Evolutionary conservation across 2,888 invertebrate genomes (phyloP), one percentile per base, ranked within the genome.

Genomic region (Urechis unicinctus): DNA sequence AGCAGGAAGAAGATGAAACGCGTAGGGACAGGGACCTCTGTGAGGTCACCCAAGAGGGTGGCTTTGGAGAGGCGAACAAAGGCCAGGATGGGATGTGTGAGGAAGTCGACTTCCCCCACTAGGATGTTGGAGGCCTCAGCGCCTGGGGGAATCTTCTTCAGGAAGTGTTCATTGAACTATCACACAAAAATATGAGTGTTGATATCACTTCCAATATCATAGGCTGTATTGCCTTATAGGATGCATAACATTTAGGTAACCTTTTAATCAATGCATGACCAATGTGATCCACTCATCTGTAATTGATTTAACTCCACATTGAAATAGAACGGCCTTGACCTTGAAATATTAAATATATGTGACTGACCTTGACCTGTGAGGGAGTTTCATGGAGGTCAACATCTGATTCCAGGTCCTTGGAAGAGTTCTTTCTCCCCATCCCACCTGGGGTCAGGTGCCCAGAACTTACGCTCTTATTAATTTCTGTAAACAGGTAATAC

Each of bases 121-220:
- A 97, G 81, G 66, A 98, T 96, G 75, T 97, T 97, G 58, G 94
- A 92, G 1, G 96, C 94, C 80, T 98, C 97, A 1, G 96, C 91
- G 21, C 95, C 97, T 0, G 86, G 85, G 17, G 97, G 97, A 75
- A 98, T 91, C 81, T 98, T 98, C 60, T 91, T 69, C 71, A 75
- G 69, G 62, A 75, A 76, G 52, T 65, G 65, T 48, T 64, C 57
- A 45, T 65, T 65, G 59, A 60, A 61, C 64, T 64, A 59, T 6
- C 51, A 50, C 17, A 53, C 9, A 29, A 29, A 17, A 17, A 21
- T 45, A 22, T 45, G 45, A 36, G 9, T 6, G 17, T 36, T 36
- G 17, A 36, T 36, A 36, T 13, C 36, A 36, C 6, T 36, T 36
- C 13, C 13, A 36, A 13, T 52, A 48, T 25, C 28, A 9, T 48